A percentile compares a stretch with the other conserved stretches of the same genome.
These are phyloP conservation scores for Osmoderma eremita DNA, from an alignment of 2,888 invertebrate genomes.

Conservation along the genomic window DNA sequence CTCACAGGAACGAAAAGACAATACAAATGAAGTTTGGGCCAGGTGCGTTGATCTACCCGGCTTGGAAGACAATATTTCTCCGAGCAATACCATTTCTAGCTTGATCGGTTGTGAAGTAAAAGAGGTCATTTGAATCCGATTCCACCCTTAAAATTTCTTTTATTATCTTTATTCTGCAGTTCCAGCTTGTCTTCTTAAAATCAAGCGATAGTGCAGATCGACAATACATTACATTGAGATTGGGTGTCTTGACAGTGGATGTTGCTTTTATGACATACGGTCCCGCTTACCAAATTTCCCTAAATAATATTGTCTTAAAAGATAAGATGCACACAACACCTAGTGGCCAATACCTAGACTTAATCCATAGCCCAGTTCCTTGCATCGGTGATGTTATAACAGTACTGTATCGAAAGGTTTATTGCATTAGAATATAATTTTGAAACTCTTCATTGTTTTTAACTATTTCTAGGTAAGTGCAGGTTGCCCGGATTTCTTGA, in stretches of 20 bases:
- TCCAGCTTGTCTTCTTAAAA: constrained; percentile 73
- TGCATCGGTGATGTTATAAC: constrained; percentile 73
- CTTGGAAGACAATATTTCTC: constrained; percentile 85
- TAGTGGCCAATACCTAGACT: constrained; percentile 80
- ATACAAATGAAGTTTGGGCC: constrained; percentile 74
- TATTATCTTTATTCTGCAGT: constrained; percentile 60
- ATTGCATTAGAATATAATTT: too few species aligned
- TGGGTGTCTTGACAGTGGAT: constrained; percentile 77
- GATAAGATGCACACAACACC: constrained; percentile 80
- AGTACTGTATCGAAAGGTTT: constrained; percentile 80
- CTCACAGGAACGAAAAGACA: constrained; percentile 49
- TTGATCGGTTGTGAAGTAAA: constrained; percentile 78
- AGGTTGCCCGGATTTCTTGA: constrained; percentile 84
- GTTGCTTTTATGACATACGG: constrained; percentile 82
- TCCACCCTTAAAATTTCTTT: constrained; percentile 6
- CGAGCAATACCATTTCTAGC: constrained; percentile 77
- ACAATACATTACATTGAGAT: constrained; percentile 78
- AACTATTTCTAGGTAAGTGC: constrained; percentile 72
- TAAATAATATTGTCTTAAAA: constrained; percentile 73
- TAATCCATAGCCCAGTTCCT: constrained; percentile 71
- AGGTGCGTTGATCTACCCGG: constrained; percentile 81
- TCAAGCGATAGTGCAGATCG: constrained; percentile 74
- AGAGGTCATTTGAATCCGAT: constrained; percentile 63
- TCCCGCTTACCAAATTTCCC: constrained; percentile 77
- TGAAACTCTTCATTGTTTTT: too few species aligned